These are phyloP conservation scores for Mercenaria mercenaria DNA, from an alignment of 1,140 invertebrate genomes.

Conservation along the genomic window DNA sequence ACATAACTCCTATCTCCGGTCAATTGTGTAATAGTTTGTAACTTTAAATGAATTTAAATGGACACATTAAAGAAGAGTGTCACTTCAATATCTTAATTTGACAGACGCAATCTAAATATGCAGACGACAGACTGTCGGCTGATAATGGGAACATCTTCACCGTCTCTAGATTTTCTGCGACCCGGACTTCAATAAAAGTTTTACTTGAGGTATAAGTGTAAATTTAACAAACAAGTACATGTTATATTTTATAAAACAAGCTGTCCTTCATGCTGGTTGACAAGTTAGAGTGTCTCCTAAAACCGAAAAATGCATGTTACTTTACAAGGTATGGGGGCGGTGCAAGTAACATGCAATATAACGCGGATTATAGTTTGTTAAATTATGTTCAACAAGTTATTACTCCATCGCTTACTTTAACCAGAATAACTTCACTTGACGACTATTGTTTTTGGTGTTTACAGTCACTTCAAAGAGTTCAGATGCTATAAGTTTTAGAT, in stretches of 20 bases:
- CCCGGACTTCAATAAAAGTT: conserved; percentile 19
- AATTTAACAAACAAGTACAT: conserved; percentile 52
- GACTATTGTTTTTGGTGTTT: no score
- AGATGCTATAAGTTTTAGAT: no score
- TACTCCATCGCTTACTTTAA: no score
- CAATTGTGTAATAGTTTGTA: conserved; percentile 57
- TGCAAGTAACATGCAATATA: background rate
- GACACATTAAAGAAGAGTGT: conserved; percentile 59
- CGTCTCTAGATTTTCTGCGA: conserved; percentile 43
- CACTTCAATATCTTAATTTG: conserved; percentile 58
- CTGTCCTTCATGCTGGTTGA: background rate
- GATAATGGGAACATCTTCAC: conserved; percentile 53
- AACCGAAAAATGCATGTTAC: background rate
- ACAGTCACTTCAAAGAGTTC: no score
- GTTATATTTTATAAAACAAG: conserved; percentile 2
- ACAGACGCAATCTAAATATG: conserved; percentile 60
- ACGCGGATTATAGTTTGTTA: no score
- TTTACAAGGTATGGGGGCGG: background rate
- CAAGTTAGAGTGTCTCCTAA: background rate
- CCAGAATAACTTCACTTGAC: no score
- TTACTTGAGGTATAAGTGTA: conserved; percentile 53
- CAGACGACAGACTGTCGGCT: conserved; percentile 55
- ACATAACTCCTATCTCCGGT: background rate
- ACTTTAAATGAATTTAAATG: conserved; percentile 59
- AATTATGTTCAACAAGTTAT: no score